Conservation (phyloP, 1,140 invertebrate genomes). For the Papilio polyxenes region DNA sequence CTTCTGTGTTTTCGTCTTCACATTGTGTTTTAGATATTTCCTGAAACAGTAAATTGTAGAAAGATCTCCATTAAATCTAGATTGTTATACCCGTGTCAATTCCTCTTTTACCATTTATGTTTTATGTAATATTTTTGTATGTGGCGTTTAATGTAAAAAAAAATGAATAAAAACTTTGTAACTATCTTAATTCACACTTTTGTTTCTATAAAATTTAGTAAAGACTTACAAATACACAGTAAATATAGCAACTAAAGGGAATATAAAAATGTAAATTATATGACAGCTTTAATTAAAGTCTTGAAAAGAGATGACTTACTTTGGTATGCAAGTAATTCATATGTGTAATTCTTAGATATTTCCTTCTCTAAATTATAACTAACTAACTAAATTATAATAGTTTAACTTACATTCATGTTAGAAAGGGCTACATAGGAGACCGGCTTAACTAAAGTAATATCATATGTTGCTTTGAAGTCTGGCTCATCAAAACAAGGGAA, state of each 20-base stretch:
- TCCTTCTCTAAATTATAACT: conserved; percentile 33
- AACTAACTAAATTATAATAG: conserved; percentile 37
- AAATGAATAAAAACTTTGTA: too few relatives aligned
- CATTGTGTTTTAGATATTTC: conserved; percentile 62
- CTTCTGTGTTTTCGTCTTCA: conserved; percentile 55
- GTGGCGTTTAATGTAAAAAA: too few relatives aligned
- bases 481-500: conserved; percentile 99
- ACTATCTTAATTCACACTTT: too few relatives aligned
- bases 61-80: background rate
- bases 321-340: background rate
- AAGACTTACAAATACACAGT: too few relatives aligned
- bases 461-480: conserved; percentile 93
- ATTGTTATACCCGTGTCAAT: too few relatives aligned
- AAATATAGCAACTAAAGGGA: too few relatives aligned
- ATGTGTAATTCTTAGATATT: background rate
- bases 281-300: too few relatives aligned
- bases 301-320: too few relatives aligned
- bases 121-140: too few relatives aligned
- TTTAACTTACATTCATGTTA: conserved; percentile 86
- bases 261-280: too few relatives aligned
- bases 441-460: conserved; percentile 88
- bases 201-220: too few relatives aligned
- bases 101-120: too few relatives aligned
- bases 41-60: conserved; percentile 48
- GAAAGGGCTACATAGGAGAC: conserved; percentile 87